A percentile compares a stretch with the other conserved stretches of the same genome.
Conservation (phyloP, 2,888 invertebrate genomes). For the Drosophila austrosaltans region DNA sequence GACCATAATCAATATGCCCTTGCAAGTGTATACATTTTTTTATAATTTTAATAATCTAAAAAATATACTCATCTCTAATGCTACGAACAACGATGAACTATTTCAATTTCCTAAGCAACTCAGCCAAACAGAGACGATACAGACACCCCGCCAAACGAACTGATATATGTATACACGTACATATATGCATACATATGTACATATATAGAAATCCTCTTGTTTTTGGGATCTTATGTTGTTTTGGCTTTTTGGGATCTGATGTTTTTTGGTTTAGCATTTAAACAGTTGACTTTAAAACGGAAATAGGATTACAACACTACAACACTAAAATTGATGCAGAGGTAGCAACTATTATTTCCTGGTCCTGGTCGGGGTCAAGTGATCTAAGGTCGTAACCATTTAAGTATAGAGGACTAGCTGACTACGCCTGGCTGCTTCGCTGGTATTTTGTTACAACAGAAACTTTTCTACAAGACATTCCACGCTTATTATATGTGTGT, state of each 20-base stretch:
- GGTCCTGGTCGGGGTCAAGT: slow-evolving; percentile 60
- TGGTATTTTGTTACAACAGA: slow-evolving; percentile 45
- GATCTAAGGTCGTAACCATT: slow-evolving; percentile 15
- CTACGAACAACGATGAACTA: slow-evolving; percentile 69
- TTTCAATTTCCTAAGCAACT: slow-evolving; percentile 81
- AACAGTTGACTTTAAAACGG: slow-evolving; percentile 77
- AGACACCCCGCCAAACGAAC: not conserved
- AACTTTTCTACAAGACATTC: slow-evolving; percentile 48
- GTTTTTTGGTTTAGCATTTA: slow-evolving; percentile 36
- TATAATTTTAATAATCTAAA: too few relatives aligned
- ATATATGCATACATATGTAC: not conserved
- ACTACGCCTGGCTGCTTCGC: slow-evolving; percentile 41
- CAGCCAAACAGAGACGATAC: slow-evolving; percentile 16
- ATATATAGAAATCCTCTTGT: slow-evolving; percentile 17
- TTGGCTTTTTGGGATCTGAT: slow-evolving; percentile 5
- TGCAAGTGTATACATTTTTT: too few relatives aligned
- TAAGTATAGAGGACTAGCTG: slow-evolving; percentile 36
- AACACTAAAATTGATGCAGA: slow-evolving; percentile 69
- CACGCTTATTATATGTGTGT: slow-evolving; percentile 32
- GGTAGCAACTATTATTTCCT: slow-evolving; percentile 40
- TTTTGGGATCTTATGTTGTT: slow-evolving; percentile 15
- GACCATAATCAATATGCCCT: too few relatives aligned
- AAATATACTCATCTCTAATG: slow-evolving; percentile 12
- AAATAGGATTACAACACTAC: slow-evolving; percentile 83
- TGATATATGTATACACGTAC: not conserved